Base-by-base conservation (phyloP, 2,888 invertebrate genomes). In the Ormia ochracea region DNA sequence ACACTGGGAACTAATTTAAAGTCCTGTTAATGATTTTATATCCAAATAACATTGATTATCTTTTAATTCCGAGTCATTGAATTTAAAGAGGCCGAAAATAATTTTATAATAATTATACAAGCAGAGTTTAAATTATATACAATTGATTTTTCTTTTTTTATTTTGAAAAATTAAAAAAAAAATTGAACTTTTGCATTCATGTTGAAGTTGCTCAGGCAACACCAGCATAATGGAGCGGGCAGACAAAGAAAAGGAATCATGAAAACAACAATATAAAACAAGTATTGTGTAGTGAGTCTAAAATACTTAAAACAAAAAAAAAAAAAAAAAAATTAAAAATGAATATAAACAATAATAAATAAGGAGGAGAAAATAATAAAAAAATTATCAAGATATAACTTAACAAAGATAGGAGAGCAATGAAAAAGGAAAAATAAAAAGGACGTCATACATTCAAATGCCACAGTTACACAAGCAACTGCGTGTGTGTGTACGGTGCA, bases 171-270 rank as follows among this genome's bases (percentile, higher is more conserved):
- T 59, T 9, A 7, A 21, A 59, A 56, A 54, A 45, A 69, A 28
- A 38, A 41, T 2, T 50, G 38, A 50, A 52, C 50, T 52, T 28
- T 61, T 61, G 41, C 41, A 21, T 33, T 21, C 33, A 17, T n/a
- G 33, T 45, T 33, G 52, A 10, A 52, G 59, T 50, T 72, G 52
- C 43, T 43, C 72, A 72, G 61, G 54, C 72, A 43, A 72, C 61
- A 41, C 61, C 70, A 61, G 31, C 59, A 52, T 26, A 14, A n/a
- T 19, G 52, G 10, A 33, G 43, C n/a, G n/a, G n/a, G n/a, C 73
- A 73, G 73, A 65, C 36, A 73, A 43, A 54, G 45, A 45, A 63
- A 63, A 10, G 7, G n/a, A n/a, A 26, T 38, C 4, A 63, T 14
- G 28, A 59, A 31, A 58, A 41, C n/a, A n/a, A 50, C 17, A 63